Percentiles rank a stretch among this genome's conserved stretches.
Evolutionary conservation across 2,888 invertebrate species (phyloP).

Genomic region (Drosophila paranaensis): DNA sequence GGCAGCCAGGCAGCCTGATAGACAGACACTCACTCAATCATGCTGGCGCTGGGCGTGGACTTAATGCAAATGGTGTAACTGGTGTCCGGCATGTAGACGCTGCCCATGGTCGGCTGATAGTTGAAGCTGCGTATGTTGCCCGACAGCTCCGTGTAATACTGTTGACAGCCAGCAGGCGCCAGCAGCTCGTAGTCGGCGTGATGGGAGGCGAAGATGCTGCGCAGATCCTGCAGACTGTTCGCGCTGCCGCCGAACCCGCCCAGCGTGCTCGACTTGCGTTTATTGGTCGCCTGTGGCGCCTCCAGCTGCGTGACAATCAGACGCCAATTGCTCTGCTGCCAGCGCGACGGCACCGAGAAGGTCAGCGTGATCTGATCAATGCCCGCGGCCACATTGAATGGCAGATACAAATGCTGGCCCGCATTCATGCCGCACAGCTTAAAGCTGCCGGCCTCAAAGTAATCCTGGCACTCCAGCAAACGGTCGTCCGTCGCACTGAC

Average conservation of each 20-base stretch:
- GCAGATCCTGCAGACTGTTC: slow-evolving; percentile 76
- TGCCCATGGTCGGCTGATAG: slow-evolving; percentile 85
- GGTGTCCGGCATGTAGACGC: slow-evolving; percentile 86
- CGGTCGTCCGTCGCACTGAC: slow-evolving; percentile 41
- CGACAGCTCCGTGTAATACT: slow-evolving; percentile 87
- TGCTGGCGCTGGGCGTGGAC: slow-evolving; percentile 67
- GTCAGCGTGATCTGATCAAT: slow-evolving; percentile 84
- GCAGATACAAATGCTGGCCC: slow-evolving; percentile 86
- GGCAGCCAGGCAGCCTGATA: not conserved
- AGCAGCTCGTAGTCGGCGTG: slow-evolving; percentile 79
- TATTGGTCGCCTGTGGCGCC: slow-evolving; percentile 81
- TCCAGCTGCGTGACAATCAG: slow-evolving; percentile 88
- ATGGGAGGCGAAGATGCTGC: slow-evolving; percentile 73
- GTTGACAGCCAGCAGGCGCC: slow-evolving; percentile 88
- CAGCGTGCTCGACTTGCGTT: slow-evolving; percentile 36
- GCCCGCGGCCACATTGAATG: slow-evolving; percentile 79
- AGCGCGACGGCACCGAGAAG: slow-evolving; percentile 85
- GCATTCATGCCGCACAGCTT: slow-evolving; percentile 87
- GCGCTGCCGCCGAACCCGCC: slow-evolving; percentile 46
- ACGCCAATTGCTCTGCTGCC: slow-evolving; percentile 85
- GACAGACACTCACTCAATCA: slow-evolving; percentile 75
- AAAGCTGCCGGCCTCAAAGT: slow-evolving; percentile 73
- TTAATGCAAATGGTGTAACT: slow-evolving; percentile 89
- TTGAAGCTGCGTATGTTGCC: slow-evolving; percentile 88
- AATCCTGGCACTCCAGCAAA: slow-evolving; percentile 71